Conservation (phyloP, 2,113 vertebrate genomes). For the Canis aureus region DNA sequence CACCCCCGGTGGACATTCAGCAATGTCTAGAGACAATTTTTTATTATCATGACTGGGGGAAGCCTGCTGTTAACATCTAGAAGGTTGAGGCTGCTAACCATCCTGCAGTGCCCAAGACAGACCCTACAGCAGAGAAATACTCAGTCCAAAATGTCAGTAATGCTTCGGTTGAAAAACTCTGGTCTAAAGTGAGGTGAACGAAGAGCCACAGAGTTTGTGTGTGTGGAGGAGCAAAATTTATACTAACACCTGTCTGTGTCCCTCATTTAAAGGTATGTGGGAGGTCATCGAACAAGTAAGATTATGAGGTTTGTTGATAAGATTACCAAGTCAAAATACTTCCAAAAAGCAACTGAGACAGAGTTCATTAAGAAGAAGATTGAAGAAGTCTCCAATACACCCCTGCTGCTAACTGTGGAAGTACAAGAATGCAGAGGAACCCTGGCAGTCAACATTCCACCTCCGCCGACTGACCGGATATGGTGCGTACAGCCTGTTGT, state of each 20-base stretch:
- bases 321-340: conserved; percentile 99
- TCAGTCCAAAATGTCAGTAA: neutral
- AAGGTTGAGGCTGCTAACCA: neutral
- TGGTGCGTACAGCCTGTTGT: conserved; percentile 89
- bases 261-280: conserved; percentile 90
- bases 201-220: neutral
- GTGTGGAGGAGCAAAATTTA: neutral
- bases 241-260: neutral
- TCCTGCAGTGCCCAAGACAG: neutral
- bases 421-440: conserved; percentile 97
- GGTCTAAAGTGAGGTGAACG: neutral
- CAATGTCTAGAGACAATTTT: neutral
- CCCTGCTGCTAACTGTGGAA: conserved; percentile 97
- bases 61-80: neutral
- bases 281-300: conserved; percentile 97
- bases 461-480: conserved; percentile 98
- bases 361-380: conserved; percentile 99
- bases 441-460: conserved; percentile 97
- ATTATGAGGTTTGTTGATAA: conserved; percentile 99
- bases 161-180: neutral
- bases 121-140: neutral
- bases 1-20: no score
- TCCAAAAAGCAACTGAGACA: conserved; percentile 99
- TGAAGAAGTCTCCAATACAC: conserved; percentile 99
- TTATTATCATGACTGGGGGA: neutral